phyloP scores from a whole-genome alignment of 2,797 vertebrate species.

The Argya squamiceps region DNA sequence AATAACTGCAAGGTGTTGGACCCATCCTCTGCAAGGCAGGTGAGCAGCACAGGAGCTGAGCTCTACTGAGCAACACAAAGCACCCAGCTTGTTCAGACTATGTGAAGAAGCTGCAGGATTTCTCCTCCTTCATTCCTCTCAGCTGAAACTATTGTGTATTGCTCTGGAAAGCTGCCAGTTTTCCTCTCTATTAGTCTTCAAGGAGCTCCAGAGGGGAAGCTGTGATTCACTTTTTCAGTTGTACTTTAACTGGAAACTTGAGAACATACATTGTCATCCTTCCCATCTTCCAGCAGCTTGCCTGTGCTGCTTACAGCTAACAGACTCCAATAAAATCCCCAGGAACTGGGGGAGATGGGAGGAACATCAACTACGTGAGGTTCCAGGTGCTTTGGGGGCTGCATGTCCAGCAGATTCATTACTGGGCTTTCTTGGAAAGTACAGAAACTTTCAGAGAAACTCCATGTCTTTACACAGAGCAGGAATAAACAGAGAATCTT shows the following conservation, averaged over 20 bases:
- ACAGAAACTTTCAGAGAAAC: background rate
- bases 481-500: background rate
- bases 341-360: background rate
- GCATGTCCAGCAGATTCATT: background rate
- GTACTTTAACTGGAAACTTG: constrained; percentile 43
- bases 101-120: accelerated
- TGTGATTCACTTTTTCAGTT: constrained; percentile 60
- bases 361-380: background rate
- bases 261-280: constrained; percentile 2
- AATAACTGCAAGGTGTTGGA: accelerated
- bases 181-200: background rate
- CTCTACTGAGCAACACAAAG: background rate
- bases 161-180: background rate
- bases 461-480: background rate
- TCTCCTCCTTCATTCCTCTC: background rate
- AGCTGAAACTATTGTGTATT: background rate
- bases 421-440: background rate
- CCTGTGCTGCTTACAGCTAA: background rate
- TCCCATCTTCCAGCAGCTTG: background rate
- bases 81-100: accelerated
- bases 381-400: background rate
- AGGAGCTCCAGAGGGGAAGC: constrained; percentile 24
- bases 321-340: background rate
- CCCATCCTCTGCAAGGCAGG: background rate
- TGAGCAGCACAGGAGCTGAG: background rate